Evolutionary conservation across 2,113 vertebrate genomes (phyloP), one percentile per base, ranked within the genome.

Genomic region (Elephantulus edwardii): DNA sequence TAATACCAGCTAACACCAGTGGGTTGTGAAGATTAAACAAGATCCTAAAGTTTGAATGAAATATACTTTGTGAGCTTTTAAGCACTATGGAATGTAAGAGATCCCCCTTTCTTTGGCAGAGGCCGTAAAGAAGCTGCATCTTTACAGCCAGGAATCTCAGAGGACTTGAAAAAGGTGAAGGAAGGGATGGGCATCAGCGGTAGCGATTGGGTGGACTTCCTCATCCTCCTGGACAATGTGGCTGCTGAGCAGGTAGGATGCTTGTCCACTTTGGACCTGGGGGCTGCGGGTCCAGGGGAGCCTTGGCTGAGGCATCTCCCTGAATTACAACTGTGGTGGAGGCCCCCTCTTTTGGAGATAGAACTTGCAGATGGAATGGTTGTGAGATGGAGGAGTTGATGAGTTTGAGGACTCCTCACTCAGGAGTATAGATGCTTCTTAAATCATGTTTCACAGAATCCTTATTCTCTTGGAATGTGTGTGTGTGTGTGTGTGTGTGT

Each of bases 151-250:
- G 98, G 97, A 76, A 97, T 99, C 58, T 98, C 97, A 13, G 97
- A 98, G 28, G 99, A 99, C 93, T 97, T 99, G 96, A 97, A 98
- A 94, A 98, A 95, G 90, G 97, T 99, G 97, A 98, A 98, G 93
- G 95, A 93, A 3, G 97, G 85, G 5, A 86, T 99, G 96, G 98
- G 98, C 83, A 97, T 99, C n/a, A 90, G 94, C 30, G 54, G 40
- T 50, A 95, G 97, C n/a, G 93, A 98, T 1, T 74, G 72, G 2
- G 91, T 99, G 50, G 98, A 99, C 95, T 99, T 99, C 97, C 97
- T 99, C 94, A 84, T 97, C 88, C 98, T 99, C 90, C 96, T 98
- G 5, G 99, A 99, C 95, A 99, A 99, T 94, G 93, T 99, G 97
- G 97, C 97, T 92, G 99, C 99, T 50, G 98, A 99, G 97, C 97